These are phyloP conservation scores for Lacanobia wlatinum DNA, from an alignment of 2,888 invertebrate genomes.

Conservation along the genomic window DNA sequence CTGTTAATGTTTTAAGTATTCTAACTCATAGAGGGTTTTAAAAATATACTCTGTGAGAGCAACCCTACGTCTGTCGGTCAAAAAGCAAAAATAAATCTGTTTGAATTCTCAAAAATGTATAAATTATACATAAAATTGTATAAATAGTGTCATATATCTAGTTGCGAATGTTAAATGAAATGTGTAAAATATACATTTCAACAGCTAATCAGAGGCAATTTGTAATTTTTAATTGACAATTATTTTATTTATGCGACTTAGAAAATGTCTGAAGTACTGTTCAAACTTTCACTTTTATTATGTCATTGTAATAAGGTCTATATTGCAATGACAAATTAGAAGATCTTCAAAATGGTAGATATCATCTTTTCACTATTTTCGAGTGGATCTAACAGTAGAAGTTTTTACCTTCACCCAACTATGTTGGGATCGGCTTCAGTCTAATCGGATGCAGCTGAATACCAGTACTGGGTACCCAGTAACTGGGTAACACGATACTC, in stretches of 20 bases:
- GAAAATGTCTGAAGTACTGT: slow-evolving; percentile 9
- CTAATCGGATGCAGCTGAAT: no score
- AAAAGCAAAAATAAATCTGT: neutral
- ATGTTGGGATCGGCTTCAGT: no score
- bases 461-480: no score
- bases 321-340: no score
- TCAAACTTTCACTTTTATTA: no score
- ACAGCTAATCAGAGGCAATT: slow-evolving; percentile 27
- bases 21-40: neutral
- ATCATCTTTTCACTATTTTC: no score
- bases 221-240: slow-evolving; percentile 8
- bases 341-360: no score
- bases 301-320: no score
- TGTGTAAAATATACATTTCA: slow-evolving; percentile 17
- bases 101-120: slow-evolving; percentile 31
- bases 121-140: slow-evolving; percentile 30
- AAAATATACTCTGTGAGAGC: neutral
- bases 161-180: slow-evolving; percentile 35
- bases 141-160: slow-evolving; percentile 20
- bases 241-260: neutral
- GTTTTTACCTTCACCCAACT: no score
- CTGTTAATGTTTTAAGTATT: no score
- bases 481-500: neutral
- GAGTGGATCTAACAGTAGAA: no score
- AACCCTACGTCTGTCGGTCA: neutral